Percentiles rank a stretch among this genome's conserved stretches.
These are phyloP conservation scores for Ictidomys tridecemlineatus DNA, from an alignment of 2,113 vertebrate species.

Conservation along the genomic window DNA sequence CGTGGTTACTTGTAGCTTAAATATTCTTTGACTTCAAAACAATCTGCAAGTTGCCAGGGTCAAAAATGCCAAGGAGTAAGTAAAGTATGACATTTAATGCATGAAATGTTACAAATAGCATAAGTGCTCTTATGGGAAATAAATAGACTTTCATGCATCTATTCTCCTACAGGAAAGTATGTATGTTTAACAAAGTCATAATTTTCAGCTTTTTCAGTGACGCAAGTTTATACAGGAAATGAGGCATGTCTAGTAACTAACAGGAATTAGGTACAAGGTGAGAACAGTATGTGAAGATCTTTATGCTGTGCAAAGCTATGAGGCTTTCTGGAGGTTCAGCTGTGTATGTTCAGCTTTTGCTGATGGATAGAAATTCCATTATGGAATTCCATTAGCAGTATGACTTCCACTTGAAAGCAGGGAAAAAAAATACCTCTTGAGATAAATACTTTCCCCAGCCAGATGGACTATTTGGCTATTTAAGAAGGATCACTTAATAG, in stretches of 20 bases:
- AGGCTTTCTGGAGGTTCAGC: background rate
- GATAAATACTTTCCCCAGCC: background rate
- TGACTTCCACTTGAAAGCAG: background rate
- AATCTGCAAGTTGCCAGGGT: background rate
- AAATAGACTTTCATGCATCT: conserved; percentile 47
- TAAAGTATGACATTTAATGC: background rate
- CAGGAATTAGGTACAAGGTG: conserved; percentile 33
- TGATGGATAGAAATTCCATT: conserved; percentile 9
- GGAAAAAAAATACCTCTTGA: background rate
- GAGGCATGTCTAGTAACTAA: conserved; percentile 40
- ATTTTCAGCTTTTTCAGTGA: conserved; percentile 53
- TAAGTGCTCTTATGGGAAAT: conserved; percentile 44
- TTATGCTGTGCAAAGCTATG: background rate
- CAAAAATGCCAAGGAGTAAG: conserved; percentile 50
- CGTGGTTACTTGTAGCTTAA: conserved; percentile 28
- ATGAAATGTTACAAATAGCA: background rate
- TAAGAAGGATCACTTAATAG: background rate
- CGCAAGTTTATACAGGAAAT: conserved; percentile 62
- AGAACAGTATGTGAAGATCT: background rate
- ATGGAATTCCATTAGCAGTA: background rate
- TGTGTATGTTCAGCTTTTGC: background rate
- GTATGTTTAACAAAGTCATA: conserved; percentile 52
- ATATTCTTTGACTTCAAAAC: conserved; percentile 55
- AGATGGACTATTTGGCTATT: background rate
- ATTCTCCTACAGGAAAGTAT: conserved; percentile 26